Conservation (phyloP, 1,140 invertebrate species). For the Lerema accius region DNA sequence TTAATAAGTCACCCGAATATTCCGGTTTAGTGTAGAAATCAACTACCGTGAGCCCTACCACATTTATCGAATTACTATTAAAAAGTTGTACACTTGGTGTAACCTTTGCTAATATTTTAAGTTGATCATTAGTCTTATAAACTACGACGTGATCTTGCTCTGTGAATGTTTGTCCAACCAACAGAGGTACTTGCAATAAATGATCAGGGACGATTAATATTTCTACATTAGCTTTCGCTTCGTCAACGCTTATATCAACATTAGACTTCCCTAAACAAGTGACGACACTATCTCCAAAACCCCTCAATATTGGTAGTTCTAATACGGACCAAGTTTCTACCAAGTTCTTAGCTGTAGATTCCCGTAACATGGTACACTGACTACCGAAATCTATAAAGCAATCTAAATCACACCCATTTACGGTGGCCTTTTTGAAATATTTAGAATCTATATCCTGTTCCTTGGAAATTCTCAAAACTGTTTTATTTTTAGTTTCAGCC, state of each 20-base stretch:
- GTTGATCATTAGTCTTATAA: not conserved
- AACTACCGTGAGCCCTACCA: not conserved
- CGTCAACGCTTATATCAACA: slow-evolving; percentile 29
- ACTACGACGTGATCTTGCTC: not conserved
- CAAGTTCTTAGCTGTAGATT: slow-evolving; percentile 20
- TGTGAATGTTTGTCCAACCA: not conserved
- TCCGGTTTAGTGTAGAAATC: slow-evolving; percentile 6
- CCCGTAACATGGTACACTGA: slow-evolving; percentile 36
- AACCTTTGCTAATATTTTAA: not conserved
- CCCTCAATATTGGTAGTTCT: slow-evolving; percentile 35
- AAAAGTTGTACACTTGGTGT: slow-evolving; percentile 1
- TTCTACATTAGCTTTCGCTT: slow-evolving; percentile 23
- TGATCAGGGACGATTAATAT: slow-evolving; percentile 33
- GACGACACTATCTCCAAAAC: slow-evolving; percentile 27
- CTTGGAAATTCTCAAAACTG: slow-evolving; percentile 17
- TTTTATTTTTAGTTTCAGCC: slow-evolving; percentile 21
- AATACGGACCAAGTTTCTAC: not conserved
- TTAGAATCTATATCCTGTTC: slow-evolving; percentile 27
- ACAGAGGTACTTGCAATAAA: slow-evolving; percentile 11
- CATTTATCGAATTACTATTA: not conserved
- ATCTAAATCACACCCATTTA: slow-evolving; percentile 27
- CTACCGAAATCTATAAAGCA: slow-evolving; percentile 45
- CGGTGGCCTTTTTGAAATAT: slow-evolving; percentile 33
- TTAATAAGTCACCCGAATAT: slow-evolving; percentile 9
- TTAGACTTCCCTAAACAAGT: slow-evolving; percentile 32